Evolutionary conservation across 2,888 invertebrate genomes (phyloP).

Genomic region (Timema podura): DNA sequence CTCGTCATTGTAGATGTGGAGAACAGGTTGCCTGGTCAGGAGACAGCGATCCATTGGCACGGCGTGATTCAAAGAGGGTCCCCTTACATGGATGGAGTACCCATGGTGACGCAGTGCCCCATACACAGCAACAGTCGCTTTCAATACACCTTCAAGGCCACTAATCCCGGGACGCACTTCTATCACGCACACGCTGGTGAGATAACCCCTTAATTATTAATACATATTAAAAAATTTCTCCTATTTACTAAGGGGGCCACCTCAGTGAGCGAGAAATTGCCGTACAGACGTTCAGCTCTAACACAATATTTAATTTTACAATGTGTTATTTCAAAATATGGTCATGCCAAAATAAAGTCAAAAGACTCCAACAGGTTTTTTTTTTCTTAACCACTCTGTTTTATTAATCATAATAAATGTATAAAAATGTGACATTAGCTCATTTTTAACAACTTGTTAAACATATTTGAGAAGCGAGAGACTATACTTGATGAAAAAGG

Average conservation of each 20-base stretch:
- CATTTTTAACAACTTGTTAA: no score
- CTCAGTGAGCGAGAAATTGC: no score
- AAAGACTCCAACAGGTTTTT: no score
- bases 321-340: no score
- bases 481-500: no score
- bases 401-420: not conserved
- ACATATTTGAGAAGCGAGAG: no score
- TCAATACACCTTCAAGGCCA: slow-evolving; percentile 44
- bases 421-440: no score
- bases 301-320: no score
- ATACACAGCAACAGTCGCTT: slow-evolving; percentile 43
- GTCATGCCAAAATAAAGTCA: no score
- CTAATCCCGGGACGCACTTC: slow-evolving; percentile 44
- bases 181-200: slow-evolving; percentile 44
- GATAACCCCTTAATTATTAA: slow-evolving; percentile 4
- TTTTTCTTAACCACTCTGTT: not conserved
- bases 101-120: slow-evolving; percentile 47
- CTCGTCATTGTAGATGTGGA: slow-evolving; percentile 48
- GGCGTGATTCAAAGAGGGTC: slow-evolving; percentile 45
- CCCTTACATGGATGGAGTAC: slow-evolving; percentile 47
- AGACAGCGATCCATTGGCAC: slow-evolving; percentile 51
- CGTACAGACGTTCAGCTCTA: no score
- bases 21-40: slow-evolving; percentile 46
- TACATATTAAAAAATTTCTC: not conserved
- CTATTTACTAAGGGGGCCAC: not conserved